Conservation (phyloP, 2,888 invertebrate genomes). For the Melikaiella ostensackeni region DNA sequence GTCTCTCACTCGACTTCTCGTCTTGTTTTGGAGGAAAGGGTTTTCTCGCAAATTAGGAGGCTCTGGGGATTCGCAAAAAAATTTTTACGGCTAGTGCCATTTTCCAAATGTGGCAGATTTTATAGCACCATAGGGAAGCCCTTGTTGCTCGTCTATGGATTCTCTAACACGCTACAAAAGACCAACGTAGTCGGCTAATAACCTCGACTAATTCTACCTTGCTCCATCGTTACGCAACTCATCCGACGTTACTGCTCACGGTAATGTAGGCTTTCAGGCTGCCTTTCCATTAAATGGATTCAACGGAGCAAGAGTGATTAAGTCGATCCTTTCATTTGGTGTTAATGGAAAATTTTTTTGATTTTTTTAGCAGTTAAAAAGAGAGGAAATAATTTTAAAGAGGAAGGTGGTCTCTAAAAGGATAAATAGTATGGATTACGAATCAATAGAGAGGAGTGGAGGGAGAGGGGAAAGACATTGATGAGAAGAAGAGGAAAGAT, state of each 20-base stretch:
- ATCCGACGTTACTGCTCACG: background rate
- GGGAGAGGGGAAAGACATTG: background rate
- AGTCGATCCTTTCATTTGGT: background rate
- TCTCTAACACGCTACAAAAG: background rate
- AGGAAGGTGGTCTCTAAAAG: background rate
- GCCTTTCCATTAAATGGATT: background rate
- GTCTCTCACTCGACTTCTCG: background rate
- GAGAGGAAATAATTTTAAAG: background rate
- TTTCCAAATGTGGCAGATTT: background rate
- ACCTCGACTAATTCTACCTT: slow-evolving; percentile 1
- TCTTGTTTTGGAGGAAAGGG: background rate
- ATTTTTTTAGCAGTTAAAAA: background rate
- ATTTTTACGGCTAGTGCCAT: background rate
- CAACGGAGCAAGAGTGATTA: background rate
- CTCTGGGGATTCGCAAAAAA: background rate
- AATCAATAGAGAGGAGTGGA: background rate
- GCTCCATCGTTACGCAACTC: background rate
- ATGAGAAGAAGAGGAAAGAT: too few relatives aligned
- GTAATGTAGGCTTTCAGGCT: background rate
- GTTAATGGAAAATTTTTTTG: background rate
- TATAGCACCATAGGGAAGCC: background rate
- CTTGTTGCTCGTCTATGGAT: background rate
- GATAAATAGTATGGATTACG: background rate
- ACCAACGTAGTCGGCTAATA: background rate
- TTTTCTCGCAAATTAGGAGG: background rate